These are phyloP conservation scores for Pseudopodoces humilis DNA, from an alignment of 2,113 vertebrate species.

Conservation along the genomic window DNA sequence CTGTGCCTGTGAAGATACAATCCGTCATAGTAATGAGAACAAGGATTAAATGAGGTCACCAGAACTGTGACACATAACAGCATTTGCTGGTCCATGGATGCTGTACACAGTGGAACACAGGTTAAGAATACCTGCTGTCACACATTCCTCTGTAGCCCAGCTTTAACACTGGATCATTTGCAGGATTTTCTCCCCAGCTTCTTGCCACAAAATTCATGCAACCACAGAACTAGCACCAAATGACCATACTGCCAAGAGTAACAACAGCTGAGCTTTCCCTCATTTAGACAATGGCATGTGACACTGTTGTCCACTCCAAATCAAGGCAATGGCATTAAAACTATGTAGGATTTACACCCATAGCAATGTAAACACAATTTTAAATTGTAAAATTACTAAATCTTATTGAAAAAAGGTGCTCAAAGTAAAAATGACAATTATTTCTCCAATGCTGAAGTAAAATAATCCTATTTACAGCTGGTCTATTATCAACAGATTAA, in stretches of 20 bases:
- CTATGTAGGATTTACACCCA: background rate
- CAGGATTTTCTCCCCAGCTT: background rate
- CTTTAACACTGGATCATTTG: background rate
- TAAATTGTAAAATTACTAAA: background rate
- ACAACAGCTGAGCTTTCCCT: background rate
- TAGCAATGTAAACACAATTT: background rate
- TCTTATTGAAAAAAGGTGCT: background rate
- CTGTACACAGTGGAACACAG: background rate
- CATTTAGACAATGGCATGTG: background rate
- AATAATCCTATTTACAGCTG: background rate
- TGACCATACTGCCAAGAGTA: accelerated
- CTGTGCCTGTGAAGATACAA: conserved; percentile 85
- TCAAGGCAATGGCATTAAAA: background rate
- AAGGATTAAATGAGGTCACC: background rate
- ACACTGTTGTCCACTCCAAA: background rate
- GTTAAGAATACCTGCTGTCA: background rate
- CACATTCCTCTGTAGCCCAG: background rate
- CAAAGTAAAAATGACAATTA: background rate
- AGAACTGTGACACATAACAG: background rate
- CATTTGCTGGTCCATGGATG: background rate
- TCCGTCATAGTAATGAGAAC: background rate
- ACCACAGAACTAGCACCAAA: background rate
- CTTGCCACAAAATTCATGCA: background rate
- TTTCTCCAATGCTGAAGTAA: background rate
- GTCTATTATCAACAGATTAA: background rate